Evolutionary conservation across 2,113 vertebrate genomes (phyloP).

Genomic region (Sporophila hypoxantha): DNA sequence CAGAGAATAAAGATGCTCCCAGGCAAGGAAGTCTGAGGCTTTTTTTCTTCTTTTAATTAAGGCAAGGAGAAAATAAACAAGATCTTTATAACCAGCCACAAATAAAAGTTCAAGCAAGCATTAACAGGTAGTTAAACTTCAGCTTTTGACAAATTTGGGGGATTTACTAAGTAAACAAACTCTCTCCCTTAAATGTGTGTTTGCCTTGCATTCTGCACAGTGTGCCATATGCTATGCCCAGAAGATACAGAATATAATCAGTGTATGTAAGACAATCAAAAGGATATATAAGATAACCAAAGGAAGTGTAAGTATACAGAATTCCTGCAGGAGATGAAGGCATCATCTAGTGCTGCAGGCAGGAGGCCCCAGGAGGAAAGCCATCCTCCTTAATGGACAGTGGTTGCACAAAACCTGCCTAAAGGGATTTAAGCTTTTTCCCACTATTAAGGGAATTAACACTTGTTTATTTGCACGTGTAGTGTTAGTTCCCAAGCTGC

Average conservation of each 20-base stretch:
- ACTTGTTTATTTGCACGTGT: background rate
- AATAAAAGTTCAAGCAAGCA: background rate
- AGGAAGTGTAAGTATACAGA: background rate
- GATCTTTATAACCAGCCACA: background rate
- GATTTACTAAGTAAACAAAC: background rate
- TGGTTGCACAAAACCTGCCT: background rate
- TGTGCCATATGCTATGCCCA: background rate
- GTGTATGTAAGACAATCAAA: background rate
- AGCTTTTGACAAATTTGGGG: background rate
- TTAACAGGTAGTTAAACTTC: background rate
- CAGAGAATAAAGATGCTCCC: background rate
- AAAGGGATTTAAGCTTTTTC: background rate
- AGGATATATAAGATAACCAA: background rate
- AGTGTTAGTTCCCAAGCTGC: background rate
- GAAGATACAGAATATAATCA: fast-evolving
- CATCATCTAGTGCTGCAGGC: background rate
- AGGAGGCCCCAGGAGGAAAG: background rate
- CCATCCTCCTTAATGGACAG: background rate
- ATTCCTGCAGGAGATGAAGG: background rate
- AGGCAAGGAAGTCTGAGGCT: background rate
- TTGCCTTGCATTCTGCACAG: background rate
- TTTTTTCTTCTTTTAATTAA: background rate
- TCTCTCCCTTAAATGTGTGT: background rate
- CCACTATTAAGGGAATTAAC: background rate
- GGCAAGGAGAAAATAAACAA: background rate